Evolutionary conservation across 2,113 vertebrate genomes (phyloP), one percentile per base, ranked within the genome.

Genomic region (Pelvicachromis taeniatus): DNA sequence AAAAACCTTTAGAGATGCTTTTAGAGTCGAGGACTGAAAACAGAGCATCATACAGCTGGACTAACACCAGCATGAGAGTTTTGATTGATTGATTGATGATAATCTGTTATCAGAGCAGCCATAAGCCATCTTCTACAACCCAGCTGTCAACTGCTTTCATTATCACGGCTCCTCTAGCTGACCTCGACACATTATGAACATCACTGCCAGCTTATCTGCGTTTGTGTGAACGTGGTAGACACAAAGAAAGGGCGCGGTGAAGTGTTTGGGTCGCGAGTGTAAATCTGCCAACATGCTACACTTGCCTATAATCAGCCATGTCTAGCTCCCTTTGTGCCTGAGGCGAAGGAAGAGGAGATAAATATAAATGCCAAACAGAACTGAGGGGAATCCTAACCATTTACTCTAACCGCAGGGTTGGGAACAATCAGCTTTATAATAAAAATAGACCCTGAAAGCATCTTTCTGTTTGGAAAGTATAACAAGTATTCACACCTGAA

Each of bases 261-360:
- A 12, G 58, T n/a, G 29, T 75, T 75, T 52, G 45, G 78, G 81
- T 83, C 78, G 63, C 26, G 48, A 54, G 26, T 48, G 63, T 90
- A 90, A 92, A 93, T 92, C 90, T 90, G 81, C 58, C n/a, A 7
- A 55, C 9, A 6, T 12, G 40, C 23, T n/a, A 56, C 70, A 40
- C 21, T 68, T 4, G 17, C n/a, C 63, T 81, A 55, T 77, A 63
- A 89, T 90, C 80, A 87, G 40, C 65, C 40, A 10, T 10, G 78
- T 77, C 63, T 29, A 8, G 31, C 26, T 83, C 10, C 13, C 58
- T 77, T 42, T 84, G 65, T 63, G 50, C 70, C n/a, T 11, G 38
- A 75, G 40, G 78, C 78, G 9, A 40, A 70, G 78, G 53, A 59
- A 65, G 52, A 73, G 53, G 61, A 56, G 40, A 75, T 65, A 48